Percentiles rank a stretch among this genome's conserved stretches.
phyloP scores from a whole-genome alignment of 2,888 invertebrate genomes.

The Chirona hameri region DNA sequence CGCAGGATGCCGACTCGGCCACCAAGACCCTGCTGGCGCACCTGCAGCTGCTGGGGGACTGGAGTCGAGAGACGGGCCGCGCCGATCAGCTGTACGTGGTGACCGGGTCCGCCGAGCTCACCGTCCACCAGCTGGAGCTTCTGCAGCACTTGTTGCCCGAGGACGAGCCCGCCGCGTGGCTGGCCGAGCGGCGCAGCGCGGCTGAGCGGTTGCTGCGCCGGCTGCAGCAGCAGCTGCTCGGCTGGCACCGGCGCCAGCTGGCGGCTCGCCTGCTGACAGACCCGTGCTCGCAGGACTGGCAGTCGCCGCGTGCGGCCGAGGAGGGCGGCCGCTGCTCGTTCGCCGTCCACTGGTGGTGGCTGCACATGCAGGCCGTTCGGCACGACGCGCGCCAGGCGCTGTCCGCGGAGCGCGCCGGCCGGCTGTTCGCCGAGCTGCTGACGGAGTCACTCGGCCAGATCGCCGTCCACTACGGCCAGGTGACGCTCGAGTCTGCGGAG shows the following conservation, averaged over 20 bases:
- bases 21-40: slow-evolving; percentile 1
- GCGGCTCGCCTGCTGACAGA: background rate
- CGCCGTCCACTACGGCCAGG: slow-evolving; percentile 2
- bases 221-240: background rate
- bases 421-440: background rate
- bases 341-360: slow-evolving; percentile 13
- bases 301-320: background rate
- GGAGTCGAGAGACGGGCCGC: background rate
- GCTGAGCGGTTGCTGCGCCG: background rate
- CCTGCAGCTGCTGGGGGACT: background rate
- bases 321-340: slow-evolving; percentile 11
- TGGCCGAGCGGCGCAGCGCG: background rate
- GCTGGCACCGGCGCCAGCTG: slow-evolving; percentile 6
- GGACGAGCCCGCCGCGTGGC: background rate
- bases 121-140: background rate
- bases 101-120: background rate
- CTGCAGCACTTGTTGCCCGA: background rate
- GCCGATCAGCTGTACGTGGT: background rate
- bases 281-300: slow-evolving; percentile 6
- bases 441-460: background rate
- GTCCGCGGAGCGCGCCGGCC: background rate
- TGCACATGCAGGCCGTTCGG: background rate
- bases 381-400: background rate
- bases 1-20: background rate
- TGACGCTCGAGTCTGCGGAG: slow-evolving; percentile 7